Percentiles rank a stretch among this genome's conserved stretches.
Evolutionary conservation across 2,888 invertebrate genomes (phyloP).

Genomic region (Stegana nigrithorax): DNA sequence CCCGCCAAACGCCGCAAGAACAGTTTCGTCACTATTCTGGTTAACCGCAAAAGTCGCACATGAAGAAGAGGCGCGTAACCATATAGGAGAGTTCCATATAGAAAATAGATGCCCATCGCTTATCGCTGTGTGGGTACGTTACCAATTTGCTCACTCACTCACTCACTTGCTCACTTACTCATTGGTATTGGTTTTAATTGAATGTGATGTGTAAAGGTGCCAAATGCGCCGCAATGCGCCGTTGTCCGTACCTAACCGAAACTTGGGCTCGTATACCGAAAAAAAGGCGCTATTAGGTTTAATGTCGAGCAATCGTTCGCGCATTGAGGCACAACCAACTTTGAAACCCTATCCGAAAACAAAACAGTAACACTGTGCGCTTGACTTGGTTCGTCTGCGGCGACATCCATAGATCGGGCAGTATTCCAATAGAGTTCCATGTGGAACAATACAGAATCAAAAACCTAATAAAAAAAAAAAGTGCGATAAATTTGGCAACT

Average conservation of each 20-base stretch:
- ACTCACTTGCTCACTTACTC: not conserved
- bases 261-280: not conserved
- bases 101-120: too few species aligned
- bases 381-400: too few species aligned
- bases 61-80: too few species aligned
- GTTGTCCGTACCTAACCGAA: not conserved
- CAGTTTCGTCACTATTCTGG: constrained; percentile 29
- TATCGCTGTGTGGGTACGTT: not conserved
- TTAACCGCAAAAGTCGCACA: constrained; percentile 36
- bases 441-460: too few species aligned
- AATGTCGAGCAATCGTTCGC: too few species aligned
- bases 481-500: too few species aligned
- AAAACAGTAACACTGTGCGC: not conserved
- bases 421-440: too few species aligned
- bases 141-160: not conserved
- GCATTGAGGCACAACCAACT: constrained; percentile 10
- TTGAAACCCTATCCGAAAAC: not conserved
- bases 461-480: constrained; percentile 11
- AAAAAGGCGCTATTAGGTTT: too few species aligned
- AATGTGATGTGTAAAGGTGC: not conserved
- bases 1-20: not conserved
- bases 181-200: not conserved
- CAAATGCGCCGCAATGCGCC: not conserved
- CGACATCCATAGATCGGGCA: too few species aligned
- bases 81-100: too few species aligned